Percentiles rank a stretch among this genome's conserved stretches.
These are phyloP conservation scores for Corynorhinus townsendii DNA, from an alignment of 2,113 vertebrate genomes.

Conservation along the genomic window DNA sequence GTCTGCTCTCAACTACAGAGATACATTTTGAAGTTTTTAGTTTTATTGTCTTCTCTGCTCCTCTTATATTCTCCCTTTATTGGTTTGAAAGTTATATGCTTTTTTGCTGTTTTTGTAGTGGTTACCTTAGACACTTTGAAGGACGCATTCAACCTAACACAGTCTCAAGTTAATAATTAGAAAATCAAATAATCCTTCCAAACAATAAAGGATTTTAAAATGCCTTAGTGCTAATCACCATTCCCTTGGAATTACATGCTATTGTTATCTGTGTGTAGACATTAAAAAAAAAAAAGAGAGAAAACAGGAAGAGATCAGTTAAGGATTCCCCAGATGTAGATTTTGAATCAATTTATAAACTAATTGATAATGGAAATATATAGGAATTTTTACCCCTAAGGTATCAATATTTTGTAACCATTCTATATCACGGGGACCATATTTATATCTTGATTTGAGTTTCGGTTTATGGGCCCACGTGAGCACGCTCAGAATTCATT, in stretches of 20 bases:
- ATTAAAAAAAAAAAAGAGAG: neutral
- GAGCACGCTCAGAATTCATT: neutral
- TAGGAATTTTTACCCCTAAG: neutral
- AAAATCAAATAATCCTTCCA: neutral
- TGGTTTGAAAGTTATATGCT: neutral
- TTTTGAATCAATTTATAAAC: neutral
- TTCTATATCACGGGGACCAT: neutral
- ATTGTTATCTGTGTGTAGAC: neutral
- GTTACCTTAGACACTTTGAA: neutral
- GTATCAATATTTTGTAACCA: neutral
- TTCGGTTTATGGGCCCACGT: neutral
- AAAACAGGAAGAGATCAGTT: neutral
- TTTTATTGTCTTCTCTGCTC: neutral
- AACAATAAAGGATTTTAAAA: conserved; percentile 5
- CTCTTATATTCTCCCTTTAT: neutral
- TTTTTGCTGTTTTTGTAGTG: neutral
- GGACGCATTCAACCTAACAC: neutral
- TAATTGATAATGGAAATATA: neutral
- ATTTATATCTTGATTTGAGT: neutral
- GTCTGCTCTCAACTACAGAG: neutral
- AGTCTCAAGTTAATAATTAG: neutral
- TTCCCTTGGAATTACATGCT: neutral
- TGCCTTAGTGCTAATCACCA: neutral
- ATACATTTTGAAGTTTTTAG: neutral
- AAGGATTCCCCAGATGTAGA: neutral